A percentile compares a stretch with the other conserved stretches of the same genome.
Conservation (phyloP, 2,797 vertebrate species). For the Arrhamphus sclerolepis region DNA sequence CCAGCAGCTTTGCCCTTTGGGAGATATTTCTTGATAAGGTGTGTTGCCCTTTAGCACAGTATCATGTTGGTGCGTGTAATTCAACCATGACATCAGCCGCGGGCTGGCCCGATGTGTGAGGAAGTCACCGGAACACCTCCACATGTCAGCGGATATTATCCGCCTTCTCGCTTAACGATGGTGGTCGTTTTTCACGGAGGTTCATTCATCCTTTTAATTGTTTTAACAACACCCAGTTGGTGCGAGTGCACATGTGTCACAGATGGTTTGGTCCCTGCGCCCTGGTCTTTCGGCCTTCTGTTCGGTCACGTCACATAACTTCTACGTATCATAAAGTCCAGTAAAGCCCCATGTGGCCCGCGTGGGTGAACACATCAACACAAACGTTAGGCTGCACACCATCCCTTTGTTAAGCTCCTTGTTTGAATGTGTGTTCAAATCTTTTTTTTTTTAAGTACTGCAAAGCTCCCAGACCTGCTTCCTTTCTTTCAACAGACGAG, state of each 20-base stretch:
- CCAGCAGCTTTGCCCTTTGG: slow-evolving; percentile 31
- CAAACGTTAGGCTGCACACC: slow-evolving; percentile 23
- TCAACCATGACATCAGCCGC: slow-evolving; percentile 47
- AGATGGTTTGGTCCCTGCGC: background rate
- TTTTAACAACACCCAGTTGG: slow-evolving; percentile 21
- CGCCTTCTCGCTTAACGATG: slow-evolving; percentile 16
- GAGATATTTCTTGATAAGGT: slow-evolving; percentile 40
- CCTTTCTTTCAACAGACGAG: background rate
- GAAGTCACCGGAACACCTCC: slow-evolving; percentile 47
- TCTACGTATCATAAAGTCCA: slow-evolving; percentile 13
- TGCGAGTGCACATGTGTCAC: slow-evolving; percentile 8
- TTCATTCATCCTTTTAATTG: slow-evolving; percentile 45
- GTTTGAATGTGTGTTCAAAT: background rate
- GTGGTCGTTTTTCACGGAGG: slow-evolving; percentile 38
- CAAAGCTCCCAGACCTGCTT: no score
- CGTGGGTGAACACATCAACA: no score
- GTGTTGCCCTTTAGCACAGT: slow-evolving; percentile 29
- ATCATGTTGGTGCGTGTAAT: slow-evolving; percentile 54
- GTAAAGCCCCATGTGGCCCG: no score
- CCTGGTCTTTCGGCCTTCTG: background rate
- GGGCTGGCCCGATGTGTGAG: slow-evolving; percentile 40
- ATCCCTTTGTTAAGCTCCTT: slow-evolving; percentile 21
- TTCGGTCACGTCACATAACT: background rate
- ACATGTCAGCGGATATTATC: slow-evolving; percentile 58
- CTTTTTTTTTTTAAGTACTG: no score